Evolutionary conservation across 92 coral and sea anemone species (phyloP).

Genomic region (Ricordea florida): DNA sequence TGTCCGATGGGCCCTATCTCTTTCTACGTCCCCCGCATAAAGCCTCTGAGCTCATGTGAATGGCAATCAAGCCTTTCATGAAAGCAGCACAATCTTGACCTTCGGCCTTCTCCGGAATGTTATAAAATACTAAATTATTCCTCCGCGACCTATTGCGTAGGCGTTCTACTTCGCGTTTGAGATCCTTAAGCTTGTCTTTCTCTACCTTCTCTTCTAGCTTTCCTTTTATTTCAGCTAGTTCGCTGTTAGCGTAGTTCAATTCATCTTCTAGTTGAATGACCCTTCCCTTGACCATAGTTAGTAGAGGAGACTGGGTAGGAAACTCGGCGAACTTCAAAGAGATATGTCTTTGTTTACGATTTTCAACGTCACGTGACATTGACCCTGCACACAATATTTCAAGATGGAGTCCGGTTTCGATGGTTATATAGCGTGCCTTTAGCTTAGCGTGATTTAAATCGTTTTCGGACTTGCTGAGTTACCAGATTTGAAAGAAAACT

Average conservation of each 20-base stretch:
- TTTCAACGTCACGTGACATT: too few relatives aligned
- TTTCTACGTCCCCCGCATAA: neutral
- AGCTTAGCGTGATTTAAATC: too few relatives aligned
- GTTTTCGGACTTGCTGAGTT: too few relatives aligned
- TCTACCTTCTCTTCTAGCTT: slow-evolving; percentile 6
- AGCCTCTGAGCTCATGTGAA: too few relatives aligned
- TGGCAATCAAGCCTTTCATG: too few relatives aligned
- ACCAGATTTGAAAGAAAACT: too few relatives aligned
- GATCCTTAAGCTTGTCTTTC: neutral
- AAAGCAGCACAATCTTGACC: slow-evolving; percentile 3
- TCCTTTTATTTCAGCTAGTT: neutral
- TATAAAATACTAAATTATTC: slow-evolving; percentile 9
- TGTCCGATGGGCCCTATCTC: slow-evolving; percentile 6
- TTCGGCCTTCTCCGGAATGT: slow-evolving; percentile 30
- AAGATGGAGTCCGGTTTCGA: too few relatives aligned
- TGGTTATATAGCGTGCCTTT: too few relatives aligned
- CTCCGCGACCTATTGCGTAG: slow-evolving; percentile 11
- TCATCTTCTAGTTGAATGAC: neutral
- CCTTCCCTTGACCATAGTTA: neutral
- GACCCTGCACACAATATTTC: too few relatives aligned
- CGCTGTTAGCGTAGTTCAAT: neutral
- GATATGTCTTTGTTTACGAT: too few relatives aligned
- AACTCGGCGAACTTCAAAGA: too few relatives aligned
- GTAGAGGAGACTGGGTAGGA: too few relatives aligned
- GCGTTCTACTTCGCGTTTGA: neutral